Evolutionary conservation across 30 jellyfish, hydroid and myxozoan genomes (phyloP), one percentile per base, ranked within the genome.

Genomic region (Aurelia sp.): DNA sequence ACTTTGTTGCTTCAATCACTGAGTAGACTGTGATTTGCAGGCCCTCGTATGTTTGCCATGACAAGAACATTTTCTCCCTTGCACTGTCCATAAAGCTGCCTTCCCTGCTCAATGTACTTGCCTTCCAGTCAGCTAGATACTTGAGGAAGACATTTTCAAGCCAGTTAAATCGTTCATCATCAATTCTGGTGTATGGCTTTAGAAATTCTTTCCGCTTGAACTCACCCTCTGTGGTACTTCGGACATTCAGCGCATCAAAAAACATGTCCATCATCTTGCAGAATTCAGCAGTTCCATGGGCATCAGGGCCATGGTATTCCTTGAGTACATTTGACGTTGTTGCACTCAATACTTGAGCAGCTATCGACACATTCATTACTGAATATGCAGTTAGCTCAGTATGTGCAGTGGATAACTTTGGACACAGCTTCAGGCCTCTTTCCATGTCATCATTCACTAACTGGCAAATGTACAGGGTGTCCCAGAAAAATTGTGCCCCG

Each of bases 281-380:
- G 40, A 70, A 86, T 18, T 62, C 71, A 51, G 80, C 93, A 60
- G 88, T 83, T 27, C 57, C 88, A 53, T 40, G 11, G 51, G 3
- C 51, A 40, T 40, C 51, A 40, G 51, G 7, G 3, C 51, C 51
- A 40, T 40, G 3, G 6, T 40, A 40, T 40, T 40, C 51, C 44
- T 44, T 72, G 44, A 75, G 70, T 35, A 70, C 73, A 9, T 79
- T 67, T 22, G 81, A 40, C 40, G 79, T 64, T 30, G 84, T 78
- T 60, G 86, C 87, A 51, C 96, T 87, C 16, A 87, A 64, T 11
- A 79, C 92, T 59, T 76, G 92, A 20, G 67, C 89, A 44, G 90
- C 90, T 18, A 73, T 31, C 5, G 50, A 55, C 33, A 41, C 91
- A 44, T 64, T 62, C 86, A 82, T 82, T 48, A 31, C 65, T 41